Evolutionary conservation across 2,797 vertebrate genomes (phyloP).

Genomic region (Malurus leucopterus): DNA sequence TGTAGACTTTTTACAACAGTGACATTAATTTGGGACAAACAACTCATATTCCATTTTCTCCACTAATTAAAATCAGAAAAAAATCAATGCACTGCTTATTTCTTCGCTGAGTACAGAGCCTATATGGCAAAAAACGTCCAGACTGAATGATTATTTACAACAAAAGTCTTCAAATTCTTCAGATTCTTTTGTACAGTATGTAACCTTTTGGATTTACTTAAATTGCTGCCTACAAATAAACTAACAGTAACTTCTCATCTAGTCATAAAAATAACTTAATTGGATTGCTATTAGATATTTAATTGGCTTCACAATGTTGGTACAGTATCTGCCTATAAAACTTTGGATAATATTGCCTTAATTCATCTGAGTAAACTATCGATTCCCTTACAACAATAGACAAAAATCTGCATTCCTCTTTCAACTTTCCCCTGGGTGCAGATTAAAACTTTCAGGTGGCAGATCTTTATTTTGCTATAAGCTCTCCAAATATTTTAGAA

Average conservation of each 20-base stretch:
- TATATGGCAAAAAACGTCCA: neutral
- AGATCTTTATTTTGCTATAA: constrained; percentile 16
- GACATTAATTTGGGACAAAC: neutral
- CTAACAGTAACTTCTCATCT: neutral
- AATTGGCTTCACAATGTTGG: constrained; percentile 27
- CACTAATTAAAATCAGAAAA: neutral
- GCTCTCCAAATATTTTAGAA: neutral
- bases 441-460: constrained; percentile 1
- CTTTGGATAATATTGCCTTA: constrained; percentile 9
- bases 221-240: constrained; percentile 33
- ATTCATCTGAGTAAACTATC: constrained; percentile 34
- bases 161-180: neutral
- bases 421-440: neutral
- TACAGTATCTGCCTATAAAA: constrained; percentile 3
- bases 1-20: neutral
- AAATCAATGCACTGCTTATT: neutral
- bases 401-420: constrained; percentile 15
- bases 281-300: constrained; percentile 14
- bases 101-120: neutral
- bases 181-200: neutral
- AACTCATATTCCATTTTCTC: neutral
- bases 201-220: constrained; percentile 18
- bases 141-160: neutral
- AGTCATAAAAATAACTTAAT: constrained; percentile 31
- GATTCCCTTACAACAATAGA: constrained; percentile 24